Evolutionary conservation across 2,113 vertebrate species (phyloP).

Genomic region (Siniperca chuatsi): DNA sequence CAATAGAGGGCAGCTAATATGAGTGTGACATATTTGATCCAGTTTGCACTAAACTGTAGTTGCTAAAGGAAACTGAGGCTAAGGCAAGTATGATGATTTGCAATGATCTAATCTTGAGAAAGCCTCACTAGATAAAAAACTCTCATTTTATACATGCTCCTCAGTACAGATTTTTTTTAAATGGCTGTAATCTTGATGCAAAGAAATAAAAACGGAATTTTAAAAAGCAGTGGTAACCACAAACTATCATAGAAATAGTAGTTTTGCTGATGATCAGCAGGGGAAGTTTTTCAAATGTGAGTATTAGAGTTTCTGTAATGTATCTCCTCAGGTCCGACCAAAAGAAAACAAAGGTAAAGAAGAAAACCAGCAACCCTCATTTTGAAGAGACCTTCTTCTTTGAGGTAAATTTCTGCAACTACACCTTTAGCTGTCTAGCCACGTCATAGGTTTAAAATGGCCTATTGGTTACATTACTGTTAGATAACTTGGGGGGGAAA

Average conservation of each 20-base stretch:
- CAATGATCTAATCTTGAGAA: neutral
- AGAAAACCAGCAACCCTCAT: constrained; percentile 98
- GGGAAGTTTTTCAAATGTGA: neutral
- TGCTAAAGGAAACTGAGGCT: neutral
- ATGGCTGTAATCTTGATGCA: neutral
- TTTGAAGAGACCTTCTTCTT: constrained; percentile 98
- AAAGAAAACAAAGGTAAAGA: constrained; percentile 99
- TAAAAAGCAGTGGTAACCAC: neutral
- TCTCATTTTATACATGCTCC: neutral
- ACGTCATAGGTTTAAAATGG: neutral
- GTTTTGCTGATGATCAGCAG: neutral
- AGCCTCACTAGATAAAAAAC: neutral
- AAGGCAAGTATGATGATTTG: neutral
- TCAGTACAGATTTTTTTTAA: neutral
- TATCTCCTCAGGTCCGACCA: constrained; percentile 92
- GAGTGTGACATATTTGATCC: neutral
- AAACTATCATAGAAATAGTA: neutral
- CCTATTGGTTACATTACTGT: neutral
- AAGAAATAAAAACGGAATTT: neutral
- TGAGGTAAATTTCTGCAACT: constrained; percentile 85
- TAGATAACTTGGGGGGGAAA: too few species aligned
- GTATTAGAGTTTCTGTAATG: neutral
- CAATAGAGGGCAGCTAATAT: neutral
- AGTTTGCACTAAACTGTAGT: neutral
- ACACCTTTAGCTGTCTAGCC: neutral